Evolutionary conservation across 2,888 invertebrate species (phyloP).

Genomic region (Himalopsyche anomala): DNA sequence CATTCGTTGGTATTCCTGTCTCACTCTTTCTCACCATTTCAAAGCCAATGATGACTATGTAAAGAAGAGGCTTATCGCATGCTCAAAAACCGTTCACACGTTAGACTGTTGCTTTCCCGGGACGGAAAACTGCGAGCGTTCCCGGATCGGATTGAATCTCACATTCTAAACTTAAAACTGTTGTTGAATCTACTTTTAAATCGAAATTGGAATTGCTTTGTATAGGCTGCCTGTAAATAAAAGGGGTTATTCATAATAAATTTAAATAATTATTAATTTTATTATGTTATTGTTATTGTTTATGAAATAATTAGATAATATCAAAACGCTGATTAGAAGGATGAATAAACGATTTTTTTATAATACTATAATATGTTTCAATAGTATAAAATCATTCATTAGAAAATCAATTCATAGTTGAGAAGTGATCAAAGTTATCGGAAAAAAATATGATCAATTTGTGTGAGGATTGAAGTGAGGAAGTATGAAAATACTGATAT

Average conservation of each 20-base stretch:
- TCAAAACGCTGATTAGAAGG: no score
- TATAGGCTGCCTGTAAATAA: constrained; percentile 52
- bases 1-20: neutral
- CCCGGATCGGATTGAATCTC: constrained; percentile 48
- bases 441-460: no score
- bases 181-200: constrained; percentile 65
- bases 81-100: constrained; percentile 62
- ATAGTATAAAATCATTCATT: no score
- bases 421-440: no score
- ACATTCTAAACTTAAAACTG: constrained; percentile 61
- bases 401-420: no score
- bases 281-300: neutral
- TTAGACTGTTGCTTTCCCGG: constrained; percentile 61
- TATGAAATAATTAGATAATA: no score
- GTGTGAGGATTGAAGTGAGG: no score
- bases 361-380: no score
- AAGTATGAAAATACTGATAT: no score
- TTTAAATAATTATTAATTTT: neutral
- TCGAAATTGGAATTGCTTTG: constrained; percentile 65
- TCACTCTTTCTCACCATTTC: constrained; percentile 44
- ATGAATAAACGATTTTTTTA: no score
- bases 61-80: constrained; percentile 64
- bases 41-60: constrained; percentile 60
- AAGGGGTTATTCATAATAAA: neutral
- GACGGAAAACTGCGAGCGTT: constrained; percentile 44